Percentiles rank a stretch among this genome's conserved stretches.
phyloP scores from a whole-genome alignment of 2,797 vertebrate genomes.

The Neostethus bicornis region DNA sequence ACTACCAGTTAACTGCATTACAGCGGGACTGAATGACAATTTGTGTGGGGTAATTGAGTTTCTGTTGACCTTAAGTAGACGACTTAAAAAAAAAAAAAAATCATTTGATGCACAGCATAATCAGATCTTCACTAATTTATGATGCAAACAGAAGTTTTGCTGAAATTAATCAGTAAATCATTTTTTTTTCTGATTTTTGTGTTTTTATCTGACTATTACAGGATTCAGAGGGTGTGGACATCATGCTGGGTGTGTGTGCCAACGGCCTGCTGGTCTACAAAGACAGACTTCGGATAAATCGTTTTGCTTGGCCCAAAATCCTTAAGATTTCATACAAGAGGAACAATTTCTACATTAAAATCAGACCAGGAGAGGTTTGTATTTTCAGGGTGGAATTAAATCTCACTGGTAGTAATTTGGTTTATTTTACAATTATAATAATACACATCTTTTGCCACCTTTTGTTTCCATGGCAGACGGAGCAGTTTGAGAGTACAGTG shows the following conservation, averaged over 20 bases:
- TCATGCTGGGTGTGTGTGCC: constrained; percentile 96
- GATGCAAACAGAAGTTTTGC: not conserved
- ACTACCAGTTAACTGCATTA: constrained; percentile 45
- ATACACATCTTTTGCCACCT: not conserved
- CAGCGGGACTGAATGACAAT: constrained; percentile 10
- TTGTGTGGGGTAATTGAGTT: constrained; percentile 46
- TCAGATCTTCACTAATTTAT: constrained; percentile 23
- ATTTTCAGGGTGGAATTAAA: too few relatives aligned
- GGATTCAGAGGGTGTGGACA: constrained; percentile 98
- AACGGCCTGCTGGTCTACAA: constrained; percentile 97
- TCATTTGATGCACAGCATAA: constrained; percentile 27
- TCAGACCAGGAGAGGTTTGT: constrained; percentile 95
- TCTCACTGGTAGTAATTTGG: too few relatives aligned
- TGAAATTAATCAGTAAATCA: not conserved
- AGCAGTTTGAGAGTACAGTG: constrained; percentile 98
- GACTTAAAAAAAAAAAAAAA: constrained; percentile 36
- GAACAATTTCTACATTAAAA: constrained; percentile 99
- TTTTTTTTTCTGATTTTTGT: not conserved
- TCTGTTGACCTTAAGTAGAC: constrained; percentile 41
- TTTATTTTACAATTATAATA: too few relatives aligned
- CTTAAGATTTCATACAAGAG: constrained; percentile 98
- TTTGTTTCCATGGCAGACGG: constrained; percentile 78
- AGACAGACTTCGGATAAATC: constrained; percentile 96
- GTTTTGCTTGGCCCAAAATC: constrained; percentile 99
- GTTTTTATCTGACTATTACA: constrained; percentile 46